Base-by-base conservation (phyloP, 1,140 invertebrate species). In the Saccostrea glomerata region DNA sequence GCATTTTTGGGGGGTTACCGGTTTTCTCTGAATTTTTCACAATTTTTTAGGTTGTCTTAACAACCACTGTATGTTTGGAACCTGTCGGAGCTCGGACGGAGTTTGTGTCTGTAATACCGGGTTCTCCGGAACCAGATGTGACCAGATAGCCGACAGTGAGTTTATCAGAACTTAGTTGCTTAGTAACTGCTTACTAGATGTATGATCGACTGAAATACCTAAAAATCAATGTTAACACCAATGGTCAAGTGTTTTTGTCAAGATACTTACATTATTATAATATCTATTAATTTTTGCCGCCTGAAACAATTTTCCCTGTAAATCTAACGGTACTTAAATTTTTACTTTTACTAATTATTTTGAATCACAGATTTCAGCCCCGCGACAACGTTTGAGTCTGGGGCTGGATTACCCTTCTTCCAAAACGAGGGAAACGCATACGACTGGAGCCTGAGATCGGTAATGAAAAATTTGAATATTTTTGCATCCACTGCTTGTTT, bases 21-120 rank as follows among this genome's bases (percentile, higher is more conserved):
- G 47, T 47, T 47, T 0, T 6, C 9, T 47, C 5, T 47, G 5
- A 47, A 47, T 47, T 47, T 47, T 47, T 7, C 5, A 47, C 47
- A 63, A 15, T 13, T 77, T 77, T 11, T 36, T 4, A 85, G 84
- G 84, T 85, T 85, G 84, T 47, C 12, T 56, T 7, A 85, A 63
- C 20, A 63, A 15, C 12, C 56, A 36, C 13, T 85, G 84, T 36
- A 23, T 30, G 25, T 36, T 63, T 63, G 84, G 84, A 47, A 47
- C 23, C 11, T 85, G 84, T 17, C 58, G 55, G 1, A 47, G 25
- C n/a, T 63, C 84, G 30, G 30, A 63, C 17, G 58, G 11, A 13
- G 58, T 36, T 12, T 85, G 84, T 40, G 25, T 66, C 5, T 85
- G 84, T 17, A 15, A 30, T 47, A 15, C 36, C 1, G 23, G 56